Percentiles rank a stretch among this genome's conserved stretches.
Conservation (phyloP, 1,140 invertebrate genomes). For the Alviniconcha marisindica region DNA sequence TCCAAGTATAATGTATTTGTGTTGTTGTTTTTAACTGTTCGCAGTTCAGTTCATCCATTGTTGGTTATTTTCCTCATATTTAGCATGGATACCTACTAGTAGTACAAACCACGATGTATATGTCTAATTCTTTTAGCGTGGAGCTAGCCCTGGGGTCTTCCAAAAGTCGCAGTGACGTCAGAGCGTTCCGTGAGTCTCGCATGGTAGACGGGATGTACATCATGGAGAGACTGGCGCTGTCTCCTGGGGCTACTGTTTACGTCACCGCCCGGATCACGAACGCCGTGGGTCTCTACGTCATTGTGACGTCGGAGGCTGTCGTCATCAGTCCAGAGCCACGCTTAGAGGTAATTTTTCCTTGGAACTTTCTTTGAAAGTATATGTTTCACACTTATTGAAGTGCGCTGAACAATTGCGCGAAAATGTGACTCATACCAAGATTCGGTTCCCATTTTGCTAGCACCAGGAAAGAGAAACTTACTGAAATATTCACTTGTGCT, state of each 20-base stretch:
- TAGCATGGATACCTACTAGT: no score
- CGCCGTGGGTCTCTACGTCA: constrained; percentile 50
- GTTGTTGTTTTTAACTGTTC: no score
- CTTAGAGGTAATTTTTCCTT: constrained; percentile 47
- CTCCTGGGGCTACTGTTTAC: constrained; percentile 41
- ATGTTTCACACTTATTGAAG: no score
- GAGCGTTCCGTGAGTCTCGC: constrained; percentile 12
- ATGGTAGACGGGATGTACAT: constrained; percentile 28
- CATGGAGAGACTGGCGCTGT: constrained; percentile 36
- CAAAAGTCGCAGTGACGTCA: constrained; percentile 31
- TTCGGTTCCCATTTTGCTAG: no score
- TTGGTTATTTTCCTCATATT: no score
- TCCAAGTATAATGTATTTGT: no score
- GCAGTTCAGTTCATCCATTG: no score
- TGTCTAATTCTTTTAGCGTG: constrained; percentile 35
- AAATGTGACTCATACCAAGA: no score
- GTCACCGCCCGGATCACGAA: constrained; percentile 49
- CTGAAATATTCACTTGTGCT: no score
- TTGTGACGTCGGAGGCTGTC: constrained; percentile 41
- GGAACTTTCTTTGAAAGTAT: constrained; percentile 49
- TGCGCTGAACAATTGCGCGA: no score
- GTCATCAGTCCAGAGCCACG: constrained; percentile 47
- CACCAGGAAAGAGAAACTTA: no score
- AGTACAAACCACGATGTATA: no score
- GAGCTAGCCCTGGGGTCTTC: constrained; percentile 41